Base-by-base conservation (phyloP, 2,888 invertebrate species). In the Cheilosia soror region DNA sequence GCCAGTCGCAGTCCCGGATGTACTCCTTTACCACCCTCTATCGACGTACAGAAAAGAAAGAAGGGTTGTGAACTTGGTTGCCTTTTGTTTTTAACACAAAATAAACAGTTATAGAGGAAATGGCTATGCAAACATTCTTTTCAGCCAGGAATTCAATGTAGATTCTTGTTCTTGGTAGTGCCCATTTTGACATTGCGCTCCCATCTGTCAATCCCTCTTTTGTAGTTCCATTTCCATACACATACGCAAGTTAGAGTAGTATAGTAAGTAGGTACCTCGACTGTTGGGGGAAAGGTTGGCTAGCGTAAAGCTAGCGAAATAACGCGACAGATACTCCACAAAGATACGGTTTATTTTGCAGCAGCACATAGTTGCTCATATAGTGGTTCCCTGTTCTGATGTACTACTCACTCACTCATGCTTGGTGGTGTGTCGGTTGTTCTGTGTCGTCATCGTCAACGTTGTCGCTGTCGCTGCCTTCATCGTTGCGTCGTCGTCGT, bases 41-140 rank as follows among this genome's bases (percentile, higher is more conserved):
- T 42, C 20, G 49, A 49, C 33, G 11, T 47, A 4, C 42, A 40
- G 42, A 20, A 44, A 15, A 5, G 5, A 42, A 47, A 55, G 31
- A 62, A 77, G 81, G 85, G 85, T 77, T 81, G 65, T 80, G 69
- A 84, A 71, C 84, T 84, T 66, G 75, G 49, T 72, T 77, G 72
- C 76, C 76, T 81, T 85, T 81, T 76, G 76, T 81, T 76, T 85
- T 63, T 15, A 55, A 51, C 60, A 44, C 60, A 79, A 79, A 63
- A 73, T 83, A 73, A 83, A 83, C 81, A 81, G 85, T 85, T 81
- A 85, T 65, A 72, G 60, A 83, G 68, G 83, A 83, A 79, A 73
- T 83, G 78, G 83, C 83, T 79, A 68, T 63, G 72, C 55, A 78
- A 79, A 79, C 79, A 79, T 73, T 83, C 55, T 60, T 68, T 73